Percentiles rank a stretch among this genome's conserved stretches.
Conservation (phyloP, 2,888 invertebrate species). For the Drosophila lutescens region DNA sequence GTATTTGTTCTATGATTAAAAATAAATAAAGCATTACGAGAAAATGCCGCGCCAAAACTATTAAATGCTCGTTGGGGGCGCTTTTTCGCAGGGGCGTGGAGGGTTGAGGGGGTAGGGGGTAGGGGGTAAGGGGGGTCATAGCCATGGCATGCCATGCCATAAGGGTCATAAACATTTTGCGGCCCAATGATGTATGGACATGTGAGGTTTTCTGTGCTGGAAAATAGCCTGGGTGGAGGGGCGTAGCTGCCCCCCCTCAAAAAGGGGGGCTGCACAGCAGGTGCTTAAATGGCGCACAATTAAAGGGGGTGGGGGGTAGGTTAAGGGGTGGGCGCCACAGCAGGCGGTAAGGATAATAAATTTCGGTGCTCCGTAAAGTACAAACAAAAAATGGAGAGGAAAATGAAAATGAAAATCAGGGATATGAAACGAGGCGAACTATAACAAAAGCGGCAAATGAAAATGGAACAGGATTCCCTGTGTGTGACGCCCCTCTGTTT, state of each 20-base stretch:
- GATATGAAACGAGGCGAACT: constrained; percentile 3
- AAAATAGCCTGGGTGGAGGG: background rate
- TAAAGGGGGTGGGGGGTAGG: constrained; percentile 51
- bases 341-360: constrained; percentile 70
- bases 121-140: background rate
- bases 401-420: constrained; percentile 4
- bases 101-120: background rate
- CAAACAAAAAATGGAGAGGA: background rate
- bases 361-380: constrained; percentile 48
- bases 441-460: constrained; percentile 30
- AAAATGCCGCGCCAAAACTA: constrained; percentile 65
- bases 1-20: constrained; percentile 79
- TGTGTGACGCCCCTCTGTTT: constrained; percentile 8
- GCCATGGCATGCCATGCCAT: constrained; percentile 24
- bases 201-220: constrained; percentile 27
- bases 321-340: constrained; percentile 38
- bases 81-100: background rate
- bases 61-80: constrained; percentile 64
- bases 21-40: constrained; percentile 75
- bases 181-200: constrained; percentile 76
- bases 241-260: background rate
- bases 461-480: constrained; percentile 31
- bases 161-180: constrained; percentile 72
- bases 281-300: constrained; percentile 78
- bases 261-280: constrained; percentile 54